Conservation (phyloP, 2,888 invertebrate genomes). For the Pollenia amentaria region DNA sequence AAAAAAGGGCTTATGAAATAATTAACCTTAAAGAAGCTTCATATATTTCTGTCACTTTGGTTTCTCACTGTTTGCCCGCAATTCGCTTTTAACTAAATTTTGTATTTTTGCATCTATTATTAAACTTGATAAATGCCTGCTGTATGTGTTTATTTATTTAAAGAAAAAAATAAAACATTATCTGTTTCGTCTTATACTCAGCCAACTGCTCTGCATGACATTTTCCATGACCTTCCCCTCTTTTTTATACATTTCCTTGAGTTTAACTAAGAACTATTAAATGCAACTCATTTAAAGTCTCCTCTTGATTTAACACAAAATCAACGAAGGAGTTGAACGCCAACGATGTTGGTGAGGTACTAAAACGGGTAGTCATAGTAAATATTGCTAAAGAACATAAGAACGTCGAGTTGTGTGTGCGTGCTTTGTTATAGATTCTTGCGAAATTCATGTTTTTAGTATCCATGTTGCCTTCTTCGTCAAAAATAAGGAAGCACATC, state of each 20-base stretch:
- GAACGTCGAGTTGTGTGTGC: constrained; percentile 1
- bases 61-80: not conserved
- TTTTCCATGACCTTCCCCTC: not conserved
- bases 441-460: not conserved
- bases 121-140: constrained; percentile 54
- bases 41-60: too few species aligned
- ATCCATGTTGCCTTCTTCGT: not conserved
- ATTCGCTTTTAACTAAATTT: not conserved
- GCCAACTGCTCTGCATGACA: not conserved
- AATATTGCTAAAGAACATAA: not conserved
- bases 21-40: too few species aligned
- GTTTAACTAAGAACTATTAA: constrained; percentile 38
- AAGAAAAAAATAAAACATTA: constrained; percentile 7
- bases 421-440: not conserved
- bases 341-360: not conserved
- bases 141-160: constrained; percentile 37
- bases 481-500: not conserved
- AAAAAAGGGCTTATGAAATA: too few species aligned
- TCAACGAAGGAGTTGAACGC: constrained; percentile 1
- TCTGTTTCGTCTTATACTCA: not conserved
- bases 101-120: constrained; percentile 5
- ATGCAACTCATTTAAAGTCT: constrained; percentile 58
- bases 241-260: not conserved
- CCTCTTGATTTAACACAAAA: constrained; percentile 43
- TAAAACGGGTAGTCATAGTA: not conserved